Evolutionary conservation across 2,797 vertebrate genomes (phyloP).

Genomic region (Malurus leucopterus): DNA sequence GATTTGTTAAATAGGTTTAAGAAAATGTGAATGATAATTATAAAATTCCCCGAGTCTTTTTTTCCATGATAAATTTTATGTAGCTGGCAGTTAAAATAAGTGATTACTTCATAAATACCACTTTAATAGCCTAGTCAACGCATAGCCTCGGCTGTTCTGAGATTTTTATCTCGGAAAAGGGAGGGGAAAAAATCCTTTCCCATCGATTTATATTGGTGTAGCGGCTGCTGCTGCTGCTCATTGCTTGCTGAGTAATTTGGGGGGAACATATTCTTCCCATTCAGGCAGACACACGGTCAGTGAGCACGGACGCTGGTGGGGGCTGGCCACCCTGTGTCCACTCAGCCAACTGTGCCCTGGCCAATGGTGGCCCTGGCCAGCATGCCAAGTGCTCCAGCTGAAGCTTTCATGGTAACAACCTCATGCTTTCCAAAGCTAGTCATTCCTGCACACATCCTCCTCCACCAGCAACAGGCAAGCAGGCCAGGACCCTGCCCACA

Average conservation of each 20-base stretch:
- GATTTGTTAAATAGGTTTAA: slow-evolving; percentile 44
- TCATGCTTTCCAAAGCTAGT: background rate
- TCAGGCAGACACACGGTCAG: background rate
- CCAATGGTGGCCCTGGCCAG: accelerated
- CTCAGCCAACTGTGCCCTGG: background rate
- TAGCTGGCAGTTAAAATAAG: slow-evolving; percentile 54
- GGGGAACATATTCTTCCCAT: background rate
- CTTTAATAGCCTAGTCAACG: slow-evolving; percentile 24
- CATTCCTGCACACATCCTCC: background rate
- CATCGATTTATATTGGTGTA: background rate
- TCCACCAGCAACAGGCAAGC: accelerated
- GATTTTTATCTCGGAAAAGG: slow-evolving; percentile 29
- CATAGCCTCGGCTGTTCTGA: background rate
- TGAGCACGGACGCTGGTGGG: background rate
- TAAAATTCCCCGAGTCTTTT: slow-evolving; percentile 22
- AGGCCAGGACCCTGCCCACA: background rate
- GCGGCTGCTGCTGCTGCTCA: background rate
- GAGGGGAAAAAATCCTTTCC: background rate
- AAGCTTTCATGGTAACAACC: background rate
- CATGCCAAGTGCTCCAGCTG: background rate
- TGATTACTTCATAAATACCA: slow-evolving; percentile 47
- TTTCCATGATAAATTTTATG: slow-evolving; percentile 31
- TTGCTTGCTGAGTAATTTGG: slow-evolving; percentile 10
- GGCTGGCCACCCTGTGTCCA: background rate
- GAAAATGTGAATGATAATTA: slow-evolving; percentile 55